Evolutionary conservation across 2,797 vertebrate genomes (phyloP).

Genomic region (Cryptoblepharus egeriae): DNA sequence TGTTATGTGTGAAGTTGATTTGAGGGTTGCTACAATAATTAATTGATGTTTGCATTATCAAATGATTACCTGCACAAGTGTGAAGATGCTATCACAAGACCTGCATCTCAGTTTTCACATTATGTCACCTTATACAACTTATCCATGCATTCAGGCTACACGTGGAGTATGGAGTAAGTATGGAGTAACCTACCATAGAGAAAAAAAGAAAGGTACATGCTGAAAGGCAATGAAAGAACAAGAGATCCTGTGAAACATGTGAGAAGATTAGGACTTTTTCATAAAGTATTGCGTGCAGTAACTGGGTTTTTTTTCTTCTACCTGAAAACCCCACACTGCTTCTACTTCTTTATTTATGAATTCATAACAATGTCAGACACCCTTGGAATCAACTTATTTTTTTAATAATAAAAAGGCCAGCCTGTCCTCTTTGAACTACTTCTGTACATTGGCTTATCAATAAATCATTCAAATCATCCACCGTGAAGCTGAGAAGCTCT

Average conservation of each 20-base stretch:
- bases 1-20: neutral
- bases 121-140: neutral
- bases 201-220: neutral
- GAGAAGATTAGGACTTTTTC: neutral
- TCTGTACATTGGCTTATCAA: slow-evolving; percentile 55
- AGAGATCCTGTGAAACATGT: neutral
- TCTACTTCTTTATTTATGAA: slow-evolving; percentile 50
- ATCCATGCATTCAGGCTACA: neutral
- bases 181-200: neutral
- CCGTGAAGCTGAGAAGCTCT: slow-evolving; percentile 25
- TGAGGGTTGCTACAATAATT: no score
- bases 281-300: slow-evolving; percentile 16
- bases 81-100: no score
- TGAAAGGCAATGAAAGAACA: neutral
- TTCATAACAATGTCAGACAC: slow-evolving; percentile 42
- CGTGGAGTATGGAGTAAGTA: neutral
- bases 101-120: neutral
- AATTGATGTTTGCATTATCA: neutral
- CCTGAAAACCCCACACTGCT: neutral
- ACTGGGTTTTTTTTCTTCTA: slow-evolving; percentile 42
- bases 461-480: slow-evolving; percentile 66
- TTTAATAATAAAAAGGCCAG: slow-evolving; percentile 46
- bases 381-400: slow-evolving; percentile 53
- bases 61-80: no score
- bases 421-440: slow-evolving; percentile 58